Evolutionary conservation across 92 coral and sea anemone species (phyloP), one percentile per base, ranked within the genome.

Genomic region (Epizoanthus fatuus): DNA sequence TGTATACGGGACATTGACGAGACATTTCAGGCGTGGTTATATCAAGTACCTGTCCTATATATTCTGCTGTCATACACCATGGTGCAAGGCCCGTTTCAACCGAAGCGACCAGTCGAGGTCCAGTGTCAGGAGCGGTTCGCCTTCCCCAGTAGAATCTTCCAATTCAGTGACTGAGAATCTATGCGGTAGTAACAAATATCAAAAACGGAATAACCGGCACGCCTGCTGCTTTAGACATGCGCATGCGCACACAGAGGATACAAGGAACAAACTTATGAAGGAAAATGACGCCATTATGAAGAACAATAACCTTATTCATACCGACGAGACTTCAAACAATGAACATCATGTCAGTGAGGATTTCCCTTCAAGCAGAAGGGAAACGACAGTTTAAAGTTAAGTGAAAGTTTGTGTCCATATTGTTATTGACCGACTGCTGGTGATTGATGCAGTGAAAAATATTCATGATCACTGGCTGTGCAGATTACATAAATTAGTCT

Each of bases 1-100:
- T 42, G 96, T 93, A 15, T 97, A 97, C 81, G 96, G 97, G 13
- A 91, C 96, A 11, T 79, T 96, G 49, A 94, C 96, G 3, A 96
- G 89, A 86, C 98, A 96, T 75, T 97, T 89, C 84, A 87, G 99
- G 74, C 92, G 90, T 7, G 98, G 93, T 45, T 96, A 92, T 79
- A 87, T 94, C 78, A 88, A 89, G 81, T 94, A 92, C 71, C 86
- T 94, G 51, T 71, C 92, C 2, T 74, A 75, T 14, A 37, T 94
- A 12, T 87, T 94, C 71, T 94, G 92, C 85, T 94, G 98, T 58
- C 90, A 77, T 12, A 77, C 29, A 17, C 20, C 39, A 2, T 59
- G 70, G 25, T 77, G 82, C 42, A 77, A 44, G 13, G 40, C 40
- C 2, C 39, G 17, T 12, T 59, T 77, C 58, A 60, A 19, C 13